Evolutionary conservation across 2,113 vertebrate species (phyloP), one percentile per base, ranked within the genome.

Genomic region (Atractosteus spatula): DNA sequence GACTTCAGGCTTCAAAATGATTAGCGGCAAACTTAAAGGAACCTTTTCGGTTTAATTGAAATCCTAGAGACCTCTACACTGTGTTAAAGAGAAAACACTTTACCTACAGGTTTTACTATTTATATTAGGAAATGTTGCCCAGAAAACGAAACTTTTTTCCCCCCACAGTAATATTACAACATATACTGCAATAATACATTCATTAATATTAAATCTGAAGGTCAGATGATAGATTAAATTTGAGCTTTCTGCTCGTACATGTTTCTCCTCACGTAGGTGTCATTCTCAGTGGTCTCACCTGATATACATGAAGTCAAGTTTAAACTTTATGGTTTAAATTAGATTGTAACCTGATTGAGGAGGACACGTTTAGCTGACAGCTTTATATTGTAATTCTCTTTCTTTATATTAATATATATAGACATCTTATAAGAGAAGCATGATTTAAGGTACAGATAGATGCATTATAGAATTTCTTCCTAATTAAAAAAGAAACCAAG

Each of bases 241-340:
- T 61, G 67, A 69, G 77, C 67, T 66, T 55, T 59, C 16, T 59
- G 55, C 68, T 68, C 7, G 62, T 7, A 51, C 47, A 51, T 10
- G 47, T 51, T 51, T 51, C 29, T 29, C 5, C 47, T 51, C 47
- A 7, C 2, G 5, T 7, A 76, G 75, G 76, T 71, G 67, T 55
- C 68, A 29, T n/a, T 77, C 74, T 77, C 78, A 76, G 66, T 62
- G 78, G 77, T 69, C 47, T 82, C 77, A 75, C 79, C 67, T 29
- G 74, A 78, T 79, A 79, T 79, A 77, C 77, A 82, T 84, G 77
- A 81, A 77, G 80, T 78, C 77, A 80, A 82, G 76, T 79, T 77
- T 79, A 71, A 79, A 79, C 74, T 74, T 70, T 77, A 62, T 72
- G 76, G 76, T 74, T 82, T 84, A 78, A 82, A 78, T 84, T 75